A percentile compares a stretch with the other conserved stretches of the same genome.
Evolutionary conservation across 92 coral and sea anemone species (phyloP).

Genomic region (Zoanthus sociatus): DNA sequence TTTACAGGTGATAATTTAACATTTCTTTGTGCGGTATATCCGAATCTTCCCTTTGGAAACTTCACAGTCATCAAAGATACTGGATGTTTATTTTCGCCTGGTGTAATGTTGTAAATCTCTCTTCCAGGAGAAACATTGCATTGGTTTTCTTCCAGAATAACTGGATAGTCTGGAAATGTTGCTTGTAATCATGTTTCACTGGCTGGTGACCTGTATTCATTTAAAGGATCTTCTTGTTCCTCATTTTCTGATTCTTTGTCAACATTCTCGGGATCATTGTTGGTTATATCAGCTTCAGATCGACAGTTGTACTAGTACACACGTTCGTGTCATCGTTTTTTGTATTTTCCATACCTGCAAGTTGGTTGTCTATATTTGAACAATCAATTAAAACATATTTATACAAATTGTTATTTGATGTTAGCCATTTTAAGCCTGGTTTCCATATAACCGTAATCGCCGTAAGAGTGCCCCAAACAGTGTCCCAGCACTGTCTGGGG

Average conservation of each 20-base stretch:
- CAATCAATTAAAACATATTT: neutral
- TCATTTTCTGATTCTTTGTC: neutral
- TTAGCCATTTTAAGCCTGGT: too few relatives aligned
- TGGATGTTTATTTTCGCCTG: too few relatives aligned
- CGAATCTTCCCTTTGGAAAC: too few relatives aligned
- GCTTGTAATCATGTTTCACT: neutral
- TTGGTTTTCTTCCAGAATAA: neutral
- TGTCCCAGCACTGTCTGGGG: slow-evolving; percentile 14
- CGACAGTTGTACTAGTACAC: too few relatives aligned
- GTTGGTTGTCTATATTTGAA: neutral
- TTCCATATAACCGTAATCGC: slow-evolving; percentile 14
- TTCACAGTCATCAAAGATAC: neutral
- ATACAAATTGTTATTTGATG: too few relatives aligned
- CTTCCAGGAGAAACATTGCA: neutral
- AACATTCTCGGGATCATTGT: neutral
- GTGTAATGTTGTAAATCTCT: neutral
- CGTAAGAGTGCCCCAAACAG: slow-evolving; percentile 5
- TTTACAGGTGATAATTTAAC: too few relatives aligned
- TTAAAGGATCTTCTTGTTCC: neutral
- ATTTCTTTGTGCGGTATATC: too few relatives aligned
- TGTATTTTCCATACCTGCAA: neutral
- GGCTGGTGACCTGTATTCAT: neutral
- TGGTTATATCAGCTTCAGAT: neutral
- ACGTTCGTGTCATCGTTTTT: too few relatives aligned
- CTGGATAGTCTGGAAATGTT: neutral